Evolutionary conservation across 2,888 invertebrate species (phyloP).

Genomic region (Synanthedon tipuliformis): DNA sequence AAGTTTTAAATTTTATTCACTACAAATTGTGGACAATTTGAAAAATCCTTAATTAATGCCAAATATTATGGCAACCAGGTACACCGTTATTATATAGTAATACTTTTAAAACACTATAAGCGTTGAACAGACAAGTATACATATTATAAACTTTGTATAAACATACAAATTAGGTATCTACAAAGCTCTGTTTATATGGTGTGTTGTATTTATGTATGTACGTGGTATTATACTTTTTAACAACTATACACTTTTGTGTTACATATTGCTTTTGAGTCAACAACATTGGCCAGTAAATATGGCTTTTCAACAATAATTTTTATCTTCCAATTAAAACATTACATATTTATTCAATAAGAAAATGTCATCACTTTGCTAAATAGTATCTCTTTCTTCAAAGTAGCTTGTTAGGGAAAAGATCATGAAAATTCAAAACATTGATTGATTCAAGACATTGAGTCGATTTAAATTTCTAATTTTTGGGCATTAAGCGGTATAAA

Average conservation of each 20-base stretch:
- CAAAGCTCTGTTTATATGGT: conserved; percentile 17
- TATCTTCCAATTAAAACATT: no score
- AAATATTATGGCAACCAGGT: conserved; percentile 29
- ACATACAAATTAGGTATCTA: conserved; percentile 19
- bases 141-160: conserved; percentile 18
- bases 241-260: neutral
- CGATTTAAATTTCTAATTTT: no score
- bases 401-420: no score
- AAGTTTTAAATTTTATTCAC: conserved; percentile 8
- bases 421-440: no score
- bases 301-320: no score
- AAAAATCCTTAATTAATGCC: conserved; percentile 26
- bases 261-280: neutral
- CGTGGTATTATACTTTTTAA: conserved; percentile 3
- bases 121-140: conserved; percentile 10
- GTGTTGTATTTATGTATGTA: conserved; percentile 6
- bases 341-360: no score
- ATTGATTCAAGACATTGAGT: no score
- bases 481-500: no score
- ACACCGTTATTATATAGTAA: conserved; percentile 28
- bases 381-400: no score
- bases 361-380: no score
- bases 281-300: no score
- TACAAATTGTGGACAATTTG: conserved; percentile 17
- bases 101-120: conserved; percentile 21